A percentile compares a stretch with the other conserved stretches of the same genome.
Conservation (phyloP, 2,113 vertebrate species). For the Anseranas semipalmata region DNA sequence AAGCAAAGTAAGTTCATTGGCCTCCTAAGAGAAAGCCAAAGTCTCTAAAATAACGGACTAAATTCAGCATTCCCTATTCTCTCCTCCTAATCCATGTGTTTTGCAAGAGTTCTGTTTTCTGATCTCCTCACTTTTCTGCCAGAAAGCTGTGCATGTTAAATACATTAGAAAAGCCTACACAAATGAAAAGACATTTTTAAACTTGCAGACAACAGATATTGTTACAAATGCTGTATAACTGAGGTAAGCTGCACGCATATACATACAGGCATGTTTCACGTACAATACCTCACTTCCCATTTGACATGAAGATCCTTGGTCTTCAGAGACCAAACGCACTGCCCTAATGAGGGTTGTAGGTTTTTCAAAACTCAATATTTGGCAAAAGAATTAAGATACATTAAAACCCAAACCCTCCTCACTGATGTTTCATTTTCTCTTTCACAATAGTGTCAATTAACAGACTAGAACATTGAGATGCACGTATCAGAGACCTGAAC, state of each 20-base stretch:
- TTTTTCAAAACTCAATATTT: no score
- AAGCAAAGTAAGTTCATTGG: fast-evolving
- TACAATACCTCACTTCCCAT: neutral
- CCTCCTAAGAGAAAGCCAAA: neutral
- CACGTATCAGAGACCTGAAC: neutral
- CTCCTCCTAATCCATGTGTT: neutral
- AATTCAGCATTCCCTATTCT: neutral
- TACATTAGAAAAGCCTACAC: neutral
- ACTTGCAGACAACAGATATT: no score
- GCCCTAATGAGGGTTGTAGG: neutral
- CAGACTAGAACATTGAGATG: neutral
- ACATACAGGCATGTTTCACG: fast-evolving
- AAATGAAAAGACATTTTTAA: neutral
- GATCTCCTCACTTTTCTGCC: neutral
- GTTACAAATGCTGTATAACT: no score
- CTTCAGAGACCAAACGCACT: no score
- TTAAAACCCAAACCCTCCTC: neutral
- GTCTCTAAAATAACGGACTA: neutral
- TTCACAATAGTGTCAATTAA: neutral
- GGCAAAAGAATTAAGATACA: neutral
- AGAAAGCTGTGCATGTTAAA: neutral
- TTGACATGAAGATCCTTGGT: neutral
- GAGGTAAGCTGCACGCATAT: fast-evolving
- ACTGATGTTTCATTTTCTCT: neutral
- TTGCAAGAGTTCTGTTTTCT: neutral